These are phyloP conservation scores for Andrena flavipes DNA, from an alignment of 2,888 invertebrate species.

Conservation along the genomic window DNA sequence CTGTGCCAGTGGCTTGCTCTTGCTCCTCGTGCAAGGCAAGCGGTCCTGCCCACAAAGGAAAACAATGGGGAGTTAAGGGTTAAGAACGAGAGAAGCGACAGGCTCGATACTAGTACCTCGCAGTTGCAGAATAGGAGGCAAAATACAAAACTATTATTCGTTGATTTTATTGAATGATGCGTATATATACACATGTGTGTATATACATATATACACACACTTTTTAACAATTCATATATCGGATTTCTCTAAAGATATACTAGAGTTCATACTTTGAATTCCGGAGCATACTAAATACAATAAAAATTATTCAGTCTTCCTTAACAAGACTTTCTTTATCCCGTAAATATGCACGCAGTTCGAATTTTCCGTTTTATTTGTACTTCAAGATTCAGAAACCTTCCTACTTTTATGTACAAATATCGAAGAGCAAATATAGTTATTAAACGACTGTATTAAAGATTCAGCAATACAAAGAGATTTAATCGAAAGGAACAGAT, in stretches of 20 bases:
- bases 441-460: neutral
- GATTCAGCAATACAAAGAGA: neutral
- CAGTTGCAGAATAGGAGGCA: neutral
- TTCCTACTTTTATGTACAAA: slow-evolving; percentile 1
- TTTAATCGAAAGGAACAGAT: neutral
- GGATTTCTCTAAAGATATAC: slow-evolving; percentile 28
- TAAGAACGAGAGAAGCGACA: slow-evolving; percentile 1
- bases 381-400: slow-evolving; percentile 18
- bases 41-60: neutral
- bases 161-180: slow-evolving; percentile 49
- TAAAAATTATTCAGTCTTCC: slow-evolving; percentile 80
- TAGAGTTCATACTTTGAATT: slow-evolving; percentile 35
- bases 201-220: slow-evolving; percentile 16
- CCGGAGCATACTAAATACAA: slow-evolving; percentile 70
- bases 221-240: slow-evolving; percentile 53
- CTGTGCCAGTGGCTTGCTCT: slow-evolving; percentile 81
- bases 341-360: slow-evolving; percentile 5
- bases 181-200: slow-evolving; percentile 25
- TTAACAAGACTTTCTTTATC: slow-evolving; percentile 50
- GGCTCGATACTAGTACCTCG: neutral
- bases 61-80: slow-evolving; percentile 40
- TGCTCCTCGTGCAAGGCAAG: slow-evolving; percentile 72
- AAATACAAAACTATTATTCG: slow-evolving; percentile 52
- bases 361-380: slow-evolving; percentile 30
- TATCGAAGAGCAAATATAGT: neutral